Evolutionary conservation across 2,888 invertebrate genomes (phyloP).

Genomic region (Cryptocheilus praepositus): DNA sequence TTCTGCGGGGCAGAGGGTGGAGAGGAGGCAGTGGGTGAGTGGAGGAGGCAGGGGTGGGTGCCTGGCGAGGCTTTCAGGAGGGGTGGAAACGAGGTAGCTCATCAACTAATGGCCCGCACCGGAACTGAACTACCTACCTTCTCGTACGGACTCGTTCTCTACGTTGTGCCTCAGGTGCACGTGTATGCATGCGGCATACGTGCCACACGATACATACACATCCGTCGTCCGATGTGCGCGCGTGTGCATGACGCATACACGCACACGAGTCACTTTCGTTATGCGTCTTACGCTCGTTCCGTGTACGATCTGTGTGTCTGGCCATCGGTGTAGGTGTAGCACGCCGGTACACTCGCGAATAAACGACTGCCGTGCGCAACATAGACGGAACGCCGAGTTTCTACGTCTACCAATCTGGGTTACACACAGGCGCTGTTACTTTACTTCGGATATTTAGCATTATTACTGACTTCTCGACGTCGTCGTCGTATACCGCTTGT

Average conservation of each 20-base stretch:
- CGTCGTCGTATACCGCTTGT: not conserved
- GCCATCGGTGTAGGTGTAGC: constrained; percentile 25
- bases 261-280: constrained; percentile 5
- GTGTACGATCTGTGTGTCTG: constrained; percentile 2
- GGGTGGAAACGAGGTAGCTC: constrained; percentile 67
- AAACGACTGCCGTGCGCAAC: not conserved
- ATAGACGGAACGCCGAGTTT: not conserved
- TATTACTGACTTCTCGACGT: constrained; percentile 30
- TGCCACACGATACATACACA: constrained; percentile 2
- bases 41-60: constrained; percentile 33
- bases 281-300: not conserved
- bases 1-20: constrained; percentile 28
- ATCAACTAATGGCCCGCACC: constrained; percentile 75
- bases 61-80: constrained; percentile 42
- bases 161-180: constrained; percentile 25
- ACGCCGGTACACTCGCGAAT: no score
- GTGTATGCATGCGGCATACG: constrained; percentile 23
- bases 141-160: constrained; percentile 51
- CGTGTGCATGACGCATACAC: constrained; percentile 13
- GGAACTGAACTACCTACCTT: constrained; percentile 68
- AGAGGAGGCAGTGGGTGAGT: constrained; percentile 29
- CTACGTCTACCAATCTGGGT: constrained; percentile 50
- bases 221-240: constrained; percentile 2
- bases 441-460: constrained; percentile 47
- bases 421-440: constrained; percentile 33